Base-by-base conservation (phyloP, 2,888 invertebrate species). In the Drosophila kanekoi region DNA sequence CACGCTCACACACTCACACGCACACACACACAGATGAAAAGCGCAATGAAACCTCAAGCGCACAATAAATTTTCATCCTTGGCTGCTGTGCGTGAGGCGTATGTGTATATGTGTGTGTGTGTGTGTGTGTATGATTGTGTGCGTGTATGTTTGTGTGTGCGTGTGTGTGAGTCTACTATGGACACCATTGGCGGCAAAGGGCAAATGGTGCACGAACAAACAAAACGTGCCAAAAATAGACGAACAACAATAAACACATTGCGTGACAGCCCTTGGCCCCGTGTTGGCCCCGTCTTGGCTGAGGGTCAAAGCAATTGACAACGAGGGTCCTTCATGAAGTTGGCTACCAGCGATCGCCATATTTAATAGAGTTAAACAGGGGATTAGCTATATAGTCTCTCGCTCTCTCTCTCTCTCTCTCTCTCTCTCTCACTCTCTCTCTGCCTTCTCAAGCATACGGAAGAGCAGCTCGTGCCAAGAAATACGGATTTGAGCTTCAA, bases 211-310 rank as follows among this genome's bases (percentile, higher is more conserved):
- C 67, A 67, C 62, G 62, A 71, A 43, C 68, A 77, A 80, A 79
- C 74, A 77, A 63, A 74, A 80, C 79, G 79, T 79, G 79, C 77
- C 78, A 77, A 77, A 79, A 79, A 74, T 80, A 70, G 64, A 57
- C 80, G 37, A 68, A 61, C 63, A 80, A 74, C 71, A 79, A 77
- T 79, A 77, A 77, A 74, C 61, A 70, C 72, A 45, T 56, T 57
- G 38, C 58, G 37, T 23, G 41, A 35, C 20, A 23, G 35, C 44
- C 48, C 16, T 53, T 23, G n/a, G 6, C 33, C 37, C 11, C 35
- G 9, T n/a, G 41, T 32, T 47, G 10, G 23, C 28, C 32, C 20
- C 40, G 37, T 18, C 54, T n/a, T n/a, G 41, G 41, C 28, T 13
- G 11, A 33, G 32, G 48, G 72, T 72, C 72, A 45, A 51, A 59